Conservation (phyloP, 1,140 invertebrate genomes). For the Zaprionus tsacasi region DNA sequence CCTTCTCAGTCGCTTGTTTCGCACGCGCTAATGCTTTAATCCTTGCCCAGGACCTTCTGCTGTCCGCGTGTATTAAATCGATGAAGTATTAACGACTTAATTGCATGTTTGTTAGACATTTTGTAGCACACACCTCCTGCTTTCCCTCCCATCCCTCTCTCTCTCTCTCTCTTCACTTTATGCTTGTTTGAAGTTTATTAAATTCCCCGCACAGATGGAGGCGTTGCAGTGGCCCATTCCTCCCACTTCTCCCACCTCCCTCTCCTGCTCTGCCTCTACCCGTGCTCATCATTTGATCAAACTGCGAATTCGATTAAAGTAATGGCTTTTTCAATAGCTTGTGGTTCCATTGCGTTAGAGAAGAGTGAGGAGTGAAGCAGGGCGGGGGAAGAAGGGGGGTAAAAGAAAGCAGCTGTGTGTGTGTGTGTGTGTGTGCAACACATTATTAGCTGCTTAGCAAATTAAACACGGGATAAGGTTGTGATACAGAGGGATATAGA, state of each 20-base stretch:
- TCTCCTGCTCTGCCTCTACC: neutral
- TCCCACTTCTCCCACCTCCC: neutral
- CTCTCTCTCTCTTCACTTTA: neutral
- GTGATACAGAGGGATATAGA: neutral
- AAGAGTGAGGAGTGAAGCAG: neutral
- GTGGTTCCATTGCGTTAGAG: constrained; percentile 2
- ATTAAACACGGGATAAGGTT: constrained; percentile 20
- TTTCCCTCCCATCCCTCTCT: constrained; percentile 8
- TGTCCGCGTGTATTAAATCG: constrained; percentile 74
- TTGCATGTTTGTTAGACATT: constrained; percentile 81
- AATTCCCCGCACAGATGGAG: constrained; percentile 44
- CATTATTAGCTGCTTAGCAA: constrained; percentile 19
- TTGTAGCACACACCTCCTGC: constrained; percentile 27
- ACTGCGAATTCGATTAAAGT: constrained; percentile 78
- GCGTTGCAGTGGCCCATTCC: constrained; percentile 58
- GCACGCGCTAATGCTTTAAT: constrained; percentile 77
- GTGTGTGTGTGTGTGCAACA: constrained; percentile 1
- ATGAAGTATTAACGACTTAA: constrained; percentile 83
- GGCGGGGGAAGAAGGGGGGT: too few species aligned
- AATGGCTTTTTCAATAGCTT: constrained; percentile 70
- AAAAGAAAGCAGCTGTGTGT: neutral
- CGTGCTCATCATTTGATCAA: constrained; percentile 70
- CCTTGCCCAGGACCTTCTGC: constrained; percentile 50
- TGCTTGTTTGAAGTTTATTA: constrained; percentile 60
- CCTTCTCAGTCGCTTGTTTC: constrained; percentile 21